These are phyloP conservation scores for Zaprionus camerounensis DNA, from an alignment of 1,140 invertebrate genomes.

Conservation along the genomic window DNA sequence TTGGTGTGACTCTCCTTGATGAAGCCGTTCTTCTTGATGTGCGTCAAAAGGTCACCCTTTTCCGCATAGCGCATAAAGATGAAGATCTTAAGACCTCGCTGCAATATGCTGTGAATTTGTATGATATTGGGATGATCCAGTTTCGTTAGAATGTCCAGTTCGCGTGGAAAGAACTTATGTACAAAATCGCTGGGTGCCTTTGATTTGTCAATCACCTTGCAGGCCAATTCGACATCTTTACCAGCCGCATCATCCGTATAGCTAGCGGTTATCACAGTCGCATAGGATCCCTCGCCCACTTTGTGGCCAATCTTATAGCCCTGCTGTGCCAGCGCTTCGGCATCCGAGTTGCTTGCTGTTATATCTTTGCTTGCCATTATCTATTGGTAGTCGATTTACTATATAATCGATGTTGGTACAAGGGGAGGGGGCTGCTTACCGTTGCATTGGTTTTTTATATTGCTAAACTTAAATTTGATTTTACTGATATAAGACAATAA, in stretches of 20 bases:
- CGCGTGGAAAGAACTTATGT: constrained; percentile 94
- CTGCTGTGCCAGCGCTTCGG: constrained; percentile 90
- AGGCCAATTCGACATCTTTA: constrained; percentile 88
- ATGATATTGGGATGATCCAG: constrained; percentile 95
- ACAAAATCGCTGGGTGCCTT: constrained; percentile 93
- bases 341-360: constrained; percentile 90
- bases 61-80: constrained; percentile 95
- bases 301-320: constrained; percentile 92
- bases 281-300: constrained; percentile 94
- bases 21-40: constrained; percentile 89
- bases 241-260: constrained; percentile 39
- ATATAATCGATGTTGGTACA: neutral
- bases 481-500: constrained; percentile 19
- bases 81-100: constrained; percentile 90
- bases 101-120: constrained; percentile 93
- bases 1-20: constrained; percentile 90
- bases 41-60: constrained; percentile 92
- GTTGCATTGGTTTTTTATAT: constrained; percentile 19
- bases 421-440: neutral
- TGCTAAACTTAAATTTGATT: constrained; percentile 32
- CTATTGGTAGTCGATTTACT: neutral
- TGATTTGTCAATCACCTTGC: constrained; percentile 94
- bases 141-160: constrained; percentile 93
- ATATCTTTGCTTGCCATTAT: constrained; percentile 57
- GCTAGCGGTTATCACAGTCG: constrained; percentile 91